Base-by-base conservation (phyloP, 2,797 vertebrate genomes). In the Esox lucius region DNA sequence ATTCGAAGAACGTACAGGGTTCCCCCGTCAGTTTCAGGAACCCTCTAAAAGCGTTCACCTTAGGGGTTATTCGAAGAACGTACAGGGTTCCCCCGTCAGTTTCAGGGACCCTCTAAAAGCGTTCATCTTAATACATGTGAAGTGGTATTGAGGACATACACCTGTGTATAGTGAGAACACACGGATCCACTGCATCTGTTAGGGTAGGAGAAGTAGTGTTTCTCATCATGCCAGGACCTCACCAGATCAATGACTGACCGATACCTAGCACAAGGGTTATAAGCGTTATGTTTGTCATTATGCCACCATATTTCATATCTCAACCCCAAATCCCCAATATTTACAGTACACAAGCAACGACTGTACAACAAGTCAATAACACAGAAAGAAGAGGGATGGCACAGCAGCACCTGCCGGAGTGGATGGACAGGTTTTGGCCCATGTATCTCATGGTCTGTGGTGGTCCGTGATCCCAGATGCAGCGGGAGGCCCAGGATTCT, bases 141-240 rank as follows among this genome's bases (percentile, higher is more conserved):
- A 13, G 5, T 24, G 4, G 11, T 35, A 59, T 53, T n/a, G 13
- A 66, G 17, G 69, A 48, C 16, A 53, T 46, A 4, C 56, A 5
- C 96, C 96, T 97, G 96, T 0, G 96, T 98, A 77, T 97, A 97
- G 87, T 97, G 96, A 75, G 94, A 93, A 87, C 96, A 97, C 68
- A 96, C 94, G 0, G 95, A 86, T 16, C 95, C 90, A 0, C 81
- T 91, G 87, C 96, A 97, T 78, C 81, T 91, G 91, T 87, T 92
- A 1, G 96, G 96, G 80, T 93, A 96, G 70, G 90, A 94, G 85
- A 95, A 97, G 68, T 92, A 90, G 28, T 88, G 88, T 84, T 89
- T 94, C 90, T 98, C 96, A 7, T 95, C 87, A 4, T 95, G 91
- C 96, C 96, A 97, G 1, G 95, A 91, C 79, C 88, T 92, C 85